Conservation (phyloP, 2,888 invertebrate genomes). For the Seira ritae region DNA sequence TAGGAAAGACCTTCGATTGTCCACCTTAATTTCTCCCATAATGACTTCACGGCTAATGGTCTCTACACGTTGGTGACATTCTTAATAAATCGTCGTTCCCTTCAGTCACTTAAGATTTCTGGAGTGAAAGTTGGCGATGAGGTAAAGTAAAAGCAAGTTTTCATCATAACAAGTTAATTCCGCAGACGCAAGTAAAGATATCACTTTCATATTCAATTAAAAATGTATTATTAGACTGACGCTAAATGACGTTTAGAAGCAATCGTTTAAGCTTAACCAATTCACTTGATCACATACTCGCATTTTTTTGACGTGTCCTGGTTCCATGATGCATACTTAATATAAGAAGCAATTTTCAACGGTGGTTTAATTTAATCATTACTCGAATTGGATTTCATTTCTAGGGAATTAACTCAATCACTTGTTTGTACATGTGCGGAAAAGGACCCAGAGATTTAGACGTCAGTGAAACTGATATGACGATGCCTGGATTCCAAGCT, state of each 20-base stretch:
- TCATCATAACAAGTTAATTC: too few species aligned
- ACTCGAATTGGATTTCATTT: conserved; percentile 25
- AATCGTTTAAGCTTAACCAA: too few species aligned
- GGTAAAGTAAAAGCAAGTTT: conserved; percentile 49
- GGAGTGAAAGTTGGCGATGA: conserved; percentile 71
- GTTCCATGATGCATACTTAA: too few species aligned
- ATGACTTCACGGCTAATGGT: conserved; percentile 67
- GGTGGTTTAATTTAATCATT: too few species aligned
- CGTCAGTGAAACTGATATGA: conserved; percentile 69
- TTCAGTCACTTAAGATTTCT: conserved; percentile 67
- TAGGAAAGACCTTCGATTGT: conserved; percentile 57
- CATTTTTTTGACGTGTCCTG: too few species aligned
- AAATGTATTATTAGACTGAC: too few species aligned
- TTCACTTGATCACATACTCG: too few species aligned
- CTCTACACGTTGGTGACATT: conserved; percentile 52
- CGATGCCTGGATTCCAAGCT: conserved; percentile 66
- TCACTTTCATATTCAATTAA: too few species aligned
- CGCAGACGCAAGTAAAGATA: too few species aligned
- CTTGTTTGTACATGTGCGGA: conserved; percentile 69
- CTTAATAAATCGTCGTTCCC: conserved; percentile 66
- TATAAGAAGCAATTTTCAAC: not conserved
- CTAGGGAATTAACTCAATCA: conserved; percentile 69
- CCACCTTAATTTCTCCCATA: conserved; percentile 68
- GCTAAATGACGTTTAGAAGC: too few species aligned
- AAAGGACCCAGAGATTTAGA: conserved; percentile 67